These are phyloP conservation scores for Epicampocera succincta DNA, from an alignment of 2,888 invertebrate genomes.

Conservation along the genomic window DNA sequence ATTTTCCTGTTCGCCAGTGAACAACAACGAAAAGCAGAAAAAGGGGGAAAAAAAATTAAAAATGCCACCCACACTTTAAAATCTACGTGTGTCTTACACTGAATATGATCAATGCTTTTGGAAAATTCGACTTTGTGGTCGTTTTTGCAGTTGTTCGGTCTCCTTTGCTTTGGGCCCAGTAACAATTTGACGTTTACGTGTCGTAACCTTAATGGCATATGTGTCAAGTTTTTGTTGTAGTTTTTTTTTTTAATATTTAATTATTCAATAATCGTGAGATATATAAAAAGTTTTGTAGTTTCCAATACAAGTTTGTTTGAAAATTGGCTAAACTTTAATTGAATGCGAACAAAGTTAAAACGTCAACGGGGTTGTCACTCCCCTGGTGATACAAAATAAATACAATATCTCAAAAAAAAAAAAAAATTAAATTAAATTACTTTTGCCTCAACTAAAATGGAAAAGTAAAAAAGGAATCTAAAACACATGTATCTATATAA, in stretches of 20 bases:
- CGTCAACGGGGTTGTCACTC: no score
- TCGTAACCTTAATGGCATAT: constrained; percentile 63
- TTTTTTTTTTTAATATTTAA: constrained; percentile 63
- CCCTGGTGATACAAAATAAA: no score
- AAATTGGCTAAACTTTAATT: no score
- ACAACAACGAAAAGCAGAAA: no score
- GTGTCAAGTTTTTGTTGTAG: constrained; percentile 59
- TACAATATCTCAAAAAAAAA: no score
- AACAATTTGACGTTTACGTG: constrained; percentile 62
- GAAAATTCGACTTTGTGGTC: constrained; percentile 14
- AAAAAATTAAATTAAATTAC: no score
- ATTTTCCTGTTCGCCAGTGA: constrained; percentile 10
- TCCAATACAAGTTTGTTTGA: no score
- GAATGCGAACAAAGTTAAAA: no score
- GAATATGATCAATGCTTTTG: constrained; percentile 54
- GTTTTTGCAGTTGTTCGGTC: constrained; percentile 7
- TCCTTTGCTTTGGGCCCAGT: constrained; percentile 21
- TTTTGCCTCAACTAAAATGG: no score
- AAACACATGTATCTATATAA: no score
- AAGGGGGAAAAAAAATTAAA: not conserved
- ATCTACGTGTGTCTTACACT: constrained; percentile 23
- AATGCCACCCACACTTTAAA: constrained; percentile 64
- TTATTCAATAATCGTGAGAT: constrained; percentile 63
- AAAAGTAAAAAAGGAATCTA: no score
- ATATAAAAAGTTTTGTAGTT: constrained; percentile 33